Conservation (phyloP, 1,140 invertebrate genomes). For the Gryllus bimaculatus region DNA sequence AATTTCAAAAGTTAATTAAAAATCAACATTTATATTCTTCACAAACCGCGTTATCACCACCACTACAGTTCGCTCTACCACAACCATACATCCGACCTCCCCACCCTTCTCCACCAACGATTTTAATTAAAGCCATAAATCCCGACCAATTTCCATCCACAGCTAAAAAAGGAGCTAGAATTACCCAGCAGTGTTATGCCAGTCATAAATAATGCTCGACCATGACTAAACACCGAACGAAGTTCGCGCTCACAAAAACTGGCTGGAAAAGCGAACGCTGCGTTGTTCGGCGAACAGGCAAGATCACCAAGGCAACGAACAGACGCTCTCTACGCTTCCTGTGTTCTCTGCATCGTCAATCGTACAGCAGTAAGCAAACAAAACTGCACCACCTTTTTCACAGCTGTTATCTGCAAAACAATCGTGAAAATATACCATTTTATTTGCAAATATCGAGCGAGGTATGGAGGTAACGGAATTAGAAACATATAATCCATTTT, state of each 20-base stretch:
- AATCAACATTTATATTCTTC: conserved; percentile 6
- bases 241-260: neutral
- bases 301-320: no score
- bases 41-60: neutral
- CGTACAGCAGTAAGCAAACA: no score
- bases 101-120: neutral
- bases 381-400: no score
- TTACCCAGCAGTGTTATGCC: neutral
- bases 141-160: conserved; percentile 2
- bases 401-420: no score
- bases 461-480: no score
- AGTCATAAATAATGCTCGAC: conserved; percentile 1
- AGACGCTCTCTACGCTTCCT: no score
- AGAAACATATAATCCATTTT: no score
- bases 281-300: no score
- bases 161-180: conserved; percentile 1
- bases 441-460: no score
- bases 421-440: no score
- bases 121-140: conserved; percentile 6
- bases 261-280: no score
- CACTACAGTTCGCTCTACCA: neutral
- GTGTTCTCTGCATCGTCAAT: no score
- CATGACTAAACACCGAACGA: neutral
- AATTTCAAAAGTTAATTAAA: neutral
- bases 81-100: neutral